These are phyloP conservation scores for Sarcophaga caerulescens DNA, from an alignment of 2,888 invertebrate genomes.

Conservation along the genomic window DNA sequence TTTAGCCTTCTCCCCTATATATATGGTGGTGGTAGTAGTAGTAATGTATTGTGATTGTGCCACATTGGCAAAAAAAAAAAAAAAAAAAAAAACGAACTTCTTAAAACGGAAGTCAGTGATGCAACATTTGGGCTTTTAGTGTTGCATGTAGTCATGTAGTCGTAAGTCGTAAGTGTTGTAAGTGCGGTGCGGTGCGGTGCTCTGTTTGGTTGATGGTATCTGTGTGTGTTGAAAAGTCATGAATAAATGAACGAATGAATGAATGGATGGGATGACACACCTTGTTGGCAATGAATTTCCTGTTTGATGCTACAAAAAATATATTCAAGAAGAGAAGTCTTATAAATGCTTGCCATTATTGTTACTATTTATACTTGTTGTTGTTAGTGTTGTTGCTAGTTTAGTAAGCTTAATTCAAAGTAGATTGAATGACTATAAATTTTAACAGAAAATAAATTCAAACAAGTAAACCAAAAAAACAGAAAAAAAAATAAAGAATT, in stretches of 20 bases:
- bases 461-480: too few species aligned
- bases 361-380: constrained; percentile 20
- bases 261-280: constrained; percentile 52
- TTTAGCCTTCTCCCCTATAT: neutral
- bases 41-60: neutral
- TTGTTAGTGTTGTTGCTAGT: constrained; percentile 26
- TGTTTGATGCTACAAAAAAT: constrained; percentile 33
- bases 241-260: too few species aligned
- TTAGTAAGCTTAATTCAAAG: constrained; percentile 54
- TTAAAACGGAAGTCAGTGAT: constrained; percentile 65
- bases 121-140: constrained; percentile 58
- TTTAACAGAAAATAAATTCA: constrained; percentile 23
- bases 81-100: constrained; percentile 5
- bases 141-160: constrained; percentile 1
- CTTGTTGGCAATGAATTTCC: constrained; percentile 69
- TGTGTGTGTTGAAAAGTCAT: constrained; percentile 10
- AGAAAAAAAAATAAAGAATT: too few species aligned
- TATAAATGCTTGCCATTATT: constrained; percentile 56
- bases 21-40: too few species aligned
- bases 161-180: too few species aligned
- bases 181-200: too few species aligned
- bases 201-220: neutral
- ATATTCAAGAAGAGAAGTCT: constrained; percentile 52
- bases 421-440: constrained; percentile 51
- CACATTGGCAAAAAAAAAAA: neutral